These are phyloP conservation scores for Dendronephthya gigantea DNA, from an alignment of 64 coral and sea anemone species.

Conservation along the genomic window DNA sequence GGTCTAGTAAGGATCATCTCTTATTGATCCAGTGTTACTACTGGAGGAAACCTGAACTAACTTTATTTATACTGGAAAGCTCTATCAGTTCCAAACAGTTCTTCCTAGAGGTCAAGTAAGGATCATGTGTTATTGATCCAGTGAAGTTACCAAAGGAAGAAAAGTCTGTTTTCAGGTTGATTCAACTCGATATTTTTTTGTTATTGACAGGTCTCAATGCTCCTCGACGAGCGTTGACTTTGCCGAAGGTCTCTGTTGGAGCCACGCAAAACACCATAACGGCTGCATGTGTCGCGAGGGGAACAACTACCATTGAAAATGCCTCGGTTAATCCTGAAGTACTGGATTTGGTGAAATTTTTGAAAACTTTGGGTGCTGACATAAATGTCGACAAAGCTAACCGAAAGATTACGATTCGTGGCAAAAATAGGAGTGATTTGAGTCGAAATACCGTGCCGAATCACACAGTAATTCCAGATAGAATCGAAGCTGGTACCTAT, in stretches of 20 bases:
- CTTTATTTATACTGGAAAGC: too few relatives aligned
- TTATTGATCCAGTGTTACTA: too few relatives aligned
- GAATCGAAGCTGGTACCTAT: conserved; percentile 31
- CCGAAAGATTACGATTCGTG: background rate
- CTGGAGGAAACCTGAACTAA: too few relatives aligned
- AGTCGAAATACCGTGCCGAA: background rate
- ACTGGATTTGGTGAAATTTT: conserved; percentile 19
- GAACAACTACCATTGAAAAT: conserved; percentile 29
- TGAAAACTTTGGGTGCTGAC: conserved; percentile 20
- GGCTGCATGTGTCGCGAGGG: conserved; percentile 33
- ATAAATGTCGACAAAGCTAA: background rate
- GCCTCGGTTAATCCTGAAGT: conserved; percentile 39
- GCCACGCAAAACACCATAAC: conserved; percentile 48
- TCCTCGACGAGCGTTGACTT: background rate
- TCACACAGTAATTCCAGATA: conserved; percentile 36
- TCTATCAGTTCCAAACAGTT: too few relatives aligned
- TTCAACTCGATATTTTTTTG: background rate
- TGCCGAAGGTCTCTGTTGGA: conserved; percentile 30
- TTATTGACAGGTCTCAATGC: background rate
- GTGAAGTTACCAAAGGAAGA: too few relatives aligned
- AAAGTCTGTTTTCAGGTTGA: background rate
- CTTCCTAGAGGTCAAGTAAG: too few relatives aligned
- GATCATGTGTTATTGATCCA: too few relatives aligned
- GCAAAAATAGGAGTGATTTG: background rate
- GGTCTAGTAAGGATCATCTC: too few relatives aligned